Percentiles rank a stretch among this genome's conserved stretches.
Evolutionary conservation across 2,113 vertebrate genomes (phyloP).

Genomic region (Chroicocephalus ridibundus): DNA sequence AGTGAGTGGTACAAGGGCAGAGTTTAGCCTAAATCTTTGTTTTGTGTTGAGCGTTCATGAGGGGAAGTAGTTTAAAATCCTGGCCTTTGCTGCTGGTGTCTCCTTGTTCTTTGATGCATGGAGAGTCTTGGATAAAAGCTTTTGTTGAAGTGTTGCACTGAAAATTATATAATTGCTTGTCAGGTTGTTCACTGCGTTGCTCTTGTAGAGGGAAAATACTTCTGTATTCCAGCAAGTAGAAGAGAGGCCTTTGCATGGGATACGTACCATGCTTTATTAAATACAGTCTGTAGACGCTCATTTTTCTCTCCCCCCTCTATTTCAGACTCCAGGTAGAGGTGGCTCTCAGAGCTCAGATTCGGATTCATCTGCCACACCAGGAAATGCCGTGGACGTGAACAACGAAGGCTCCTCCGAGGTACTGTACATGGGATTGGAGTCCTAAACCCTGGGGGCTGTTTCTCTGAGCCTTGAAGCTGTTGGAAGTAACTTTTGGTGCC

Average conservation of each 20-base stretch:
- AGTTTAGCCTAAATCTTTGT: not conserved
- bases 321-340: slow-evolving; percentile 94
- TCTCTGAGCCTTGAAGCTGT: not conserved
- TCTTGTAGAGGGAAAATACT: not conserved
- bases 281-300: not conserved
- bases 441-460: not conserved
- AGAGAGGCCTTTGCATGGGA: not conserved
- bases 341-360: slow-evolving; percentile 92
- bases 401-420: slow-evolving; percentile 95
- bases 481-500: not conserved
- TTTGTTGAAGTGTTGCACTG: not conserved
- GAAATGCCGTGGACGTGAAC: slow-evolving; percentile 83
- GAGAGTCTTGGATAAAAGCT: not conserved
- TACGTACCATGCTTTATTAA: not conserved
- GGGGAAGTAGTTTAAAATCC: not conserved
- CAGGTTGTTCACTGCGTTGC: not conserved
- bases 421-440: not conserved
- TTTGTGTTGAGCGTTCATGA: not conserved
- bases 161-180: not conserved
- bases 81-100: not conserved
- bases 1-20: not conserved
- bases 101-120: not conserved
- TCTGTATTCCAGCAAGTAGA: not conserved
- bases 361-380: slow-evolving; percentile 84
- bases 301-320: not conserved